Evolutionary conservation across 2,888 invertebrate genomes (phyloP).

Genomic region (Polylopha cassiicola): DNA sequence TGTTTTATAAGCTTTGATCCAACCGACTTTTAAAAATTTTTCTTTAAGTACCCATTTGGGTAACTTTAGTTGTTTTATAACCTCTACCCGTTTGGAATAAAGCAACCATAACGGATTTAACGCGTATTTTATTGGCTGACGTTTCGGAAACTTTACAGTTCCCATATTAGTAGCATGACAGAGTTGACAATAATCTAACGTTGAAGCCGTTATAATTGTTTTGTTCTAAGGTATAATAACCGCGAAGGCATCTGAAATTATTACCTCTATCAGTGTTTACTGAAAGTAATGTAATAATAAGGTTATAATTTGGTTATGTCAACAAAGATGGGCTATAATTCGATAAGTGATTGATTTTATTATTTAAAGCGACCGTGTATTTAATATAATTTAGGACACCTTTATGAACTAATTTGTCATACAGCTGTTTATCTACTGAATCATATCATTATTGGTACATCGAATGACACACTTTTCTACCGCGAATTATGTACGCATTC

Average conservation of each 20-base stretch:
- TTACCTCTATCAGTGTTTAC: no score
- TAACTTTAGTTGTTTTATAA: no score
- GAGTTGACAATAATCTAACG: no score
- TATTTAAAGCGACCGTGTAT: not conserved
- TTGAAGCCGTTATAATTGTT: no score
- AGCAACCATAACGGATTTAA: no score
- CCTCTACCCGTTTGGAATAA: no score
- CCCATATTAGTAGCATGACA: no score
- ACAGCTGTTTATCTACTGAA: conserved; percentile 11
- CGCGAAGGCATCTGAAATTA: no score
- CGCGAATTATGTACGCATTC: conserved; percentile 20
- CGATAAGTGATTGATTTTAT: conserved; percentile 4
- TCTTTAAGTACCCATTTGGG: conserved; percentile 38
- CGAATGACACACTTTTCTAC: conserved; percentile 26
- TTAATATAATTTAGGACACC: conserved; percentile 3
- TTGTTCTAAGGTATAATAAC: no score
- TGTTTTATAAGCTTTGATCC: conserved; percentile 34
- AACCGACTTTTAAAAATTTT: conserved; percentile 44
- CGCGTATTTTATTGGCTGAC: no score
- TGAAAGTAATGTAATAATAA: no score
- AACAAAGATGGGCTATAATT: conserved; percentile 15
- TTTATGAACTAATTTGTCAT: conserved; percentile 8
- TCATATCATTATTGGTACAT: conserved; percentile 9
- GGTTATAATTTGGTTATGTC: conserved; percentile 1
- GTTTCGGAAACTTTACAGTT: no score